Evolutionary conservation across 2,113 vertebrate genomes (phyloP), one percentile per base, ranked within the genome.

Genomic region (Petromus typicus): DNA sequence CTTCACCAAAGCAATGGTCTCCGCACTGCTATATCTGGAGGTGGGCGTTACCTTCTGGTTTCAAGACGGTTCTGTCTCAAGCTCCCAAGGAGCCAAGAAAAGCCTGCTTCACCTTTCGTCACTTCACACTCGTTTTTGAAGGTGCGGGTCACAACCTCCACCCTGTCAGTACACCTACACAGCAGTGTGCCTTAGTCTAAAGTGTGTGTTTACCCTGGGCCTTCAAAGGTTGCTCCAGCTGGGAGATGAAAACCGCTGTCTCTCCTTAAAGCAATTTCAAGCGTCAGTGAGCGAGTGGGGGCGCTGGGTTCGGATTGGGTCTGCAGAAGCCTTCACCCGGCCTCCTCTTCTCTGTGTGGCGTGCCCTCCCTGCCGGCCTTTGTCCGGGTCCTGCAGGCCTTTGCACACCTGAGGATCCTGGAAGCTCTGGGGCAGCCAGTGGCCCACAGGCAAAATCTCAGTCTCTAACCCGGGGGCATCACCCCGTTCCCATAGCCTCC

Each of bases 251-350:
- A 97, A 69, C 54, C 1, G 0, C 89, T 95, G 89, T 96, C 86
- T 95, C 86, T 94, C 69, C 93, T 83, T 94, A 91, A 95, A 96
- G 93, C 80, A 97, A 97, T 96, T 96, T 96, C 86, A 96, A 93
- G 94, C 94, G 59, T 93, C 93, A 73, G 59, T 73, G 95, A 96
- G 56, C 94, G 96, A 89, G 73, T 66, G 0, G 34, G 78, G 20
- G 10, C 73, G 81, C 56, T 63, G 37, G 91, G 23, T 79, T 89
- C 34, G 76, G 69, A n/a, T 89, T 90, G 69, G 43, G 57, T 71
- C 84, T 93, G 80, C 80, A 91, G 51, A 94, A 37, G 75, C 18
- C 64, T 96, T 88, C 96, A 89, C 71, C 45, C 45, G 67, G 71
- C 17, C 30, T 61, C 20, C 51, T 43, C 61, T 30, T 59, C 61